Evolutionary conservation across 1,140 invertebrate species (phyloP).

Genomic region (Stratiolaelaps scimitus): DNA sequence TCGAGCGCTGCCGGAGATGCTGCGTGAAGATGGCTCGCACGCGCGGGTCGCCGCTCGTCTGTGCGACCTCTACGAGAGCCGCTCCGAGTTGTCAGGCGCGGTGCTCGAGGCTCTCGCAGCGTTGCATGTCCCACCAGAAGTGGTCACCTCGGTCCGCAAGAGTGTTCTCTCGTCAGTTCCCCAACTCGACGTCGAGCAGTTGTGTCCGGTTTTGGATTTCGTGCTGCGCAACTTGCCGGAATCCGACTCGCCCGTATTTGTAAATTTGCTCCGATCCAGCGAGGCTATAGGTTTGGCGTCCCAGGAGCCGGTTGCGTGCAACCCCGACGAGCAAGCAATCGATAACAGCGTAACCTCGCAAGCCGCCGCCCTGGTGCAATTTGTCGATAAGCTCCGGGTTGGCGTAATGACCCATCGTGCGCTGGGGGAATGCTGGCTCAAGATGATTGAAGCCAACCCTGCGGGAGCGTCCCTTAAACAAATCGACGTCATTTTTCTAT

Average conservation of each 20-base stretch:
- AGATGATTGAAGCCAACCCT: constrained; percentile 19
- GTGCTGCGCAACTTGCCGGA: constrained; percentile 13
- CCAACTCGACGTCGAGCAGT: background rate
- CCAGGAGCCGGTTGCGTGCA: background rate
- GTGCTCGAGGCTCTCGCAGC: constrained; percentile 18
- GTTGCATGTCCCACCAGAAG: background rate
- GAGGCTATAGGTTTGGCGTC: constrained; percentile 7
- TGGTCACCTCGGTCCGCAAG: background rate
- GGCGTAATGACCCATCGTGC: constrained; percentile 13
- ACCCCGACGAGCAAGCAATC: background rate
- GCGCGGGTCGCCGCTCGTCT: background rate
- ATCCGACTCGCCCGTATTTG: background rate
- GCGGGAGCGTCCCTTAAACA: background rate
- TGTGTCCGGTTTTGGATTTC: constrained; percentile 13
- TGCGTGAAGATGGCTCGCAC: constrained; percentile 2
- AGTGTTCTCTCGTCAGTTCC: constrained; percentile 7
- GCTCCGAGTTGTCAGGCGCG: constrained; percentile 6
- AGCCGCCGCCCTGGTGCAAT: background rate
- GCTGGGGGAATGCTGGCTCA: constrained; percentile 7
- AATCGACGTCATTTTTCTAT: constrained; percentile 15
- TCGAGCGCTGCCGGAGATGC: constrained; percentile 1
- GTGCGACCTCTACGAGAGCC: constrained; percentile 11
- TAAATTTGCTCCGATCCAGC: constrained; percentile 14
- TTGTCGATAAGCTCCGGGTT: constrained; percentile 5
- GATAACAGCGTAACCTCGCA: background rate